phyloP scores from a whole-genome alignment of 2,113 vertebrate species.

The Pardalotus punctatus region DNA sequence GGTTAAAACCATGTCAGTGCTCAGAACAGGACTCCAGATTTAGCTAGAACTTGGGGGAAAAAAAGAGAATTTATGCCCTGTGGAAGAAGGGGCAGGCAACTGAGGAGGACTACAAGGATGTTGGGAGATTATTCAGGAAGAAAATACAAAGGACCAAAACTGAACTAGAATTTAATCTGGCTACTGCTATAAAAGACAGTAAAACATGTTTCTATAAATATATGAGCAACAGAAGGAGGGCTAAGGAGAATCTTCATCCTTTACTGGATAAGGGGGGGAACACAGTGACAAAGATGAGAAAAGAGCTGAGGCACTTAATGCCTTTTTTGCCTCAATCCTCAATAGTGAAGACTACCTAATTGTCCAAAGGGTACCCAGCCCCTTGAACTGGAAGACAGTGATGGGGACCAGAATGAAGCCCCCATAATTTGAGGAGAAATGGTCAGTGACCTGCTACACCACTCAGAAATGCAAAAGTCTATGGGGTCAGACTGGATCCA shows the following conservation, averaged over 20 bases:
- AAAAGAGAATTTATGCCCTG: not conserved
- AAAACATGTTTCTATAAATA: not conserved
- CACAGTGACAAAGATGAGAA: not conserved
- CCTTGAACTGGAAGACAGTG: not conserved
- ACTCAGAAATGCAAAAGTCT: not conserved
- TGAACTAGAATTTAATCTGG: not conserved
- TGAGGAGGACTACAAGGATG: not conserved
- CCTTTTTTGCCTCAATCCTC: not conserved
- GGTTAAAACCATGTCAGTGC: rapidly evolving
- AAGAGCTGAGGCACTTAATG: not conserved
- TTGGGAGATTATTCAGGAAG: not conserved
- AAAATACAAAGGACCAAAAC: not conserved
- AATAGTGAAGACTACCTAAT: not conserved
- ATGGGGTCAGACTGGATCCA: not conserved
- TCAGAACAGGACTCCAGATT: not conserved
- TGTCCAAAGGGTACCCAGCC: not conserved
- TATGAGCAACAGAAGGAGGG: not conserved
- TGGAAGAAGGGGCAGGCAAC: not conserved
- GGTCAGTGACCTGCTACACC: not conserved
- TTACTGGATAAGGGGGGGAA: not conserved
- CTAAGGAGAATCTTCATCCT: not conserved
- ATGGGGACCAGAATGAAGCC: not conserved
- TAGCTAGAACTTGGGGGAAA: not conserved
- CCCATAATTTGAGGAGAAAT: not conserved
- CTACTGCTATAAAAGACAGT: not conserved